These are phyloP conservation scores for Drosophila funebris DNA, from an alignment of 1,140 invertebrate species.

Conservation along the genomic window DNA sequence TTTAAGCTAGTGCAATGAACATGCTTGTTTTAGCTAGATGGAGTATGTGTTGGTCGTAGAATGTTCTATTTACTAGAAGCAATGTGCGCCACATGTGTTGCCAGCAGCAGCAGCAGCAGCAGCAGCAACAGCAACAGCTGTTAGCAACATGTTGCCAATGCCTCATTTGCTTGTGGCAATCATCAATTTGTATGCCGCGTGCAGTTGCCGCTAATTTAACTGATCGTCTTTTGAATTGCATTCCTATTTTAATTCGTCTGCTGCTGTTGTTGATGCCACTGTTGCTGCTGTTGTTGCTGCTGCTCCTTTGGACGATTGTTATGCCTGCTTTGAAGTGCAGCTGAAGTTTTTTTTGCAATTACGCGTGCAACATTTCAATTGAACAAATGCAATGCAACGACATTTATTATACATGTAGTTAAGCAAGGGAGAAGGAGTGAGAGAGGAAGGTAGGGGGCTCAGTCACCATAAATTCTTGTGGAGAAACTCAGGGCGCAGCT, in stretches of 20 bases:
- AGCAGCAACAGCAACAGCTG: conserved; percentile 45
- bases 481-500: conserved; percentile 45
- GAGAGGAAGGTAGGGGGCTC: conserved; percentile 4
- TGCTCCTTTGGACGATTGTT: conserved; percentile 38
- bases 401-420: conserved; percentile 30
- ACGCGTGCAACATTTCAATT: conserved; percentile 81
- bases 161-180: conserved; percentile 52
- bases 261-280: background rate
- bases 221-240: conserved; percentile 61
- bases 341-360: conserved; percentile 58
- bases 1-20: background rate
- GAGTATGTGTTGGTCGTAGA: background rate
- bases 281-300: background rate
- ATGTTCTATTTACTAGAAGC: conserved; percentile 5
- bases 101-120: background rate
- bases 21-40: background rate
- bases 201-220: conserved; percentile 65
- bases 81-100: conserved; percentile 66
- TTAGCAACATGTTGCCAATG: conserved; percentile 66
- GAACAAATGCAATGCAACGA: conserved; percentile 50
- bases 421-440: background rate
- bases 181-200: conserved; percentile 61
- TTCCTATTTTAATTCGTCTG: conserved; percentile 48
- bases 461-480: conserved; percentile 48
- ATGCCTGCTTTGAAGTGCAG: conserved; percentile 56